Conservation (phyloP, 2,888 invertebrate species). For the Hydroisotoma schaefferi region DNA sequence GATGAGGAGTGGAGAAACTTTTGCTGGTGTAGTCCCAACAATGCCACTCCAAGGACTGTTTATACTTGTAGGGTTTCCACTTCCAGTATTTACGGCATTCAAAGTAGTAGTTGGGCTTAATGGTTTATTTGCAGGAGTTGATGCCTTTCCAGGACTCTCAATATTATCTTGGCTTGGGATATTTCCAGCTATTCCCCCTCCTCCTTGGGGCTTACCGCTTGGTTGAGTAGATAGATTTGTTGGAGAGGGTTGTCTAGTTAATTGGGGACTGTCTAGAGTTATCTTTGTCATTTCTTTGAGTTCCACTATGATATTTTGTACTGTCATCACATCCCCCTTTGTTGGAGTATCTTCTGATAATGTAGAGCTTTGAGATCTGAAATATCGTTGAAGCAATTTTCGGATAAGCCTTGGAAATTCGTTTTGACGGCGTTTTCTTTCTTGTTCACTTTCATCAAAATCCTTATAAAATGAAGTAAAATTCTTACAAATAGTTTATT, state of each 20-base stretch:
- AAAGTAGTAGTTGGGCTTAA: too few species aligned
- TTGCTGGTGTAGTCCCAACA: too few species aligned
- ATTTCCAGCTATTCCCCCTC: too few species aligned
- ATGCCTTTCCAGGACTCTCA: too few species aligned
- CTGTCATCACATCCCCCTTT: slow-evolving; percentile 8
- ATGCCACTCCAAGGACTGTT: too few species aligned
- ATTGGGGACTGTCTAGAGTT: neutral
- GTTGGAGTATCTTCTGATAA: slow-evolving; percentile 14
- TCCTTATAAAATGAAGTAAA: slow-evolving; percentile 6
- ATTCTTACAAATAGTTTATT: neutral
- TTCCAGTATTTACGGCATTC: too few species aligned
- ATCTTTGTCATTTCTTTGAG: slow-evolving; percentile 4
- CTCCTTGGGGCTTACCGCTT: too few species aligned
- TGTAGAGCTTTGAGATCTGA: slow-evolving; percentile 55
- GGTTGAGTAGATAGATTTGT: too few species aligned
- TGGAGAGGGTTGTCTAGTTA: neutral
- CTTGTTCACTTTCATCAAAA: slow-evolving; percentile 53
- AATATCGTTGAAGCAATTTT: slow-evolving; percentile 62
- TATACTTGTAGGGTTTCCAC: too few species aligned
- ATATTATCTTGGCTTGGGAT: too few species aligned
- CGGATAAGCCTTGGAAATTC: slow-evolving; percentile 61
- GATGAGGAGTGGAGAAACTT: too few species aligned
- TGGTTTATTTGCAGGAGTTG: too few species aligned
- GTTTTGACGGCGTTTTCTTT: slow-evolving; percentile 52
- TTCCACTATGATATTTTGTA: slow-evolving; percentile 5